Evolutionary conservation across 2,888 invertebrate species (phyloP).

Genomic region (Eupithecia exiguata): DNA sequence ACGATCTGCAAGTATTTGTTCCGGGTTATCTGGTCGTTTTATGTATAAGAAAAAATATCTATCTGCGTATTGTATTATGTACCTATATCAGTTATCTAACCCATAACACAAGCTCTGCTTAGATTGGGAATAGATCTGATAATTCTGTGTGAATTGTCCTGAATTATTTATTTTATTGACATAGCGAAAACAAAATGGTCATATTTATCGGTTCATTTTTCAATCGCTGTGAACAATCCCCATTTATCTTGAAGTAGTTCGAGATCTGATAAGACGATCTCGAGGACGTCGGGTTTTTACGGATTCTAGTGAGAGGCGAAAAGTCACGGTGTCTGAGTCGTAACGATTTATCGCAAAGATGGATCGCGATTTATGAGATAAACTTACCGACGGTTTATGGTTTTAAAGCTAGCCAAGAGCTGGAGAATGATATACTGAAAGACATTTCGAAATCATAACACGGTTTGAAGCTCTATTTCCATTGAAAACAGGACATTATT

Average conservation of each 20-base stretch:
- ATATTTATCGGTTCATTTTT: constrained; percentile 51
- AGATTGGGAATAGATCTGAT: too few relatives aligned
- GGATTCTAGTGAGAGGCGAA: constrained; percentile 57
- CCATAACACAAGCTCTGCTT: too few relatives aligned
- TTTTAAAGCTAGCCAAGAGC: constrained; percentile 16
- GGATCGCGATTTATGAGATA: constrained; percentile 32
- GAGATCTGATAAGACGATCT: constrained; percentile 69
- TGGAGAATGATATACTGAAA: background rate
- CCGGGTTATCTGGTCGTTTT: too few relatives aligned
- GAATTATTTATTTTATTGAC: background rate
- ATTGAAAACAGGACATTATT: background rate
- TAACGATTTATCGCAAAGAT: constrained; percentile 51
- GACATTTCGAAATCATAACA: background rate
- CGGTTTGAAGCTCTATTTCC: background rate
- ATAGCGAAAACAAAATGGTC: constrained; percentile 7
- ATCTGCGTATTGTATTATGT: too few relatives aligned
- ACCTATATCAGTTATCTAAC: too few relatives aligned
- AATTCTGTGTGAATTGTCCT: too few relatives aligned
- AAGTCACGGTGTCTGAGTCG: constrained; percentile 48
- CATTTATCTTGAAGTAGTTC: constrained; percentile 72
- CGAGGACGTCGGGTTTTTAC: constrained; percentile 62
- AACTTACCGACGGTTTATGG: constrained; percentile 28
- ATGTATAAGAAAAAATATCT: too few relatives aligned
- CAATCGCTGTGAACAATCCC: constrained; percentile 68
- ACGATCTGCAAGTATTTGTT: too few relatives aligned